These are phyloP conservation scores for Ophthalmolycus amberensis DNA, from an alignment of 2,113 vertebrate genomes.

Conservation along the genomic window DNA sequence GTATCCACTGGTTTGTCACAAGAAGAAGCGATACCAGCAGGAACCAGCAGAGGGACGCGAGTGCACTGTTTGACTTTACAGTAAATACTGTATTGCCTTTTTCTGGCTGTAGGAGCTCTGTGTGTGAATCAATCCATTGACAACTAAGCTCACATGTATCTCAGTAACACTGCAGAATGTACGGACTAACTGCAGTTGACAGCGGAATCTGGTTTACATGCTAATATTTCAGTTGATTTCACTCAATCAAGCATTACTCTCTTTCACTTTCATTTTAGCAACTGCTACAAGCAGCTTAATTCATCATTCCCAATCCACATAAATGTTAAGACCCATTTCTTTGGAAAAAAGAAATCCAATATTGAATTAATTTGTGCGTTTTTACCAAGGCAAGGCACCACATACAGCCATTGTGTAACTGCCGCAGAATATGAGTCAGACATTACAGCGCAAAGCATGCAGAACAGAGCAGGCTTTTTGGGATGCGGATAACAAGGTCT, in stretches of 20 bases:
- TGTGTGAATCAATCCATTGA: constrained; percentile 25
- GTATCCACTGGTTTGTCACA: background rate
- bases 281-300: constrained; percentile 37
- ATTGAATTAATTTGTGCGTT: constrained; percentile 63
- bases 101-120: constrained; percentile 29
- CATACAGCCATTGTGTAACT: constrained; percentile 59
- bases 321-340: constrained; percentile 43
- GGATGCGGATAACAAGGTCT: constrained; percentile 55
- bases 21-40: constrained; percentile 46
- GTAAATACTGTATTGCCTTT: constrained; percentile 29
- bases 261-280: constrained; percentile 13
- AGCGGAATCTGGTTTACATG: constrained; percentile 53
- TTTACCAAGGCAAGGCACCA: constrained; percentile 74
- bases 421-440: constrained; percentile 61
- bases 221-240: constrained; percentile 35
- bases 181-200: constrained; percentile 11
- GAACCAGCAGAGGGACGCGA: constrained; percentile 64
- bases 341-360: constrained; percentile 32
- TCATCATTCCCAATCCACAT: constrained; percentile 25
- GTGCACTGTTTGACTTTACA: constrained; percentile 26
- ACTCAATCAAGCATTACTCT: constrained; percentile 30
- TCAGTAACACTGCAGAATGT: constrained; percentile 5
- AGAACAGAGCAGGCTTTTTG: constrained; percentile 62
- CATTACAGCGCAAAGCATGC: constrained; percentile 68
- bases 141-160: constrained; percentile 30